These are phyloP conservation scores for pig (Sus scrofa) DNA, from an alignment of 2,113 vertebrate species.

Conservation along the genomic window T2T-Sscrofa CM000817.6:133618501-133619000, in stretches of 20 bases:
- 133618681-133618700: neutral
- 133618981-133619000: slow-evolving; percentile 43
- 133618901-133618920: slow-evolving; percentile 52
- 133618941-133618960: slow-evolving; percentile 56
- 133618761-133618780: neutral
- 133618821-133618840: slow-evolving; percentile 20
- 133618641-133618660: neutral
- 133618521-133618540: neutral
- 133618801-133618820: neutral
- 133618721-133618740: neutral
- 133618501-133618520: slow-evolving; percentile 14
- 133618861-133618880: slow-evolving; percentile 53
- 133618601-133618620: neutral
- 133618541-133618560: neutral
- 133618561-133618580: neutral
- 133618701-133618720: neutral
- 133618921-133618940: slow-evolving; percentile 41
- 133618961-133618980: slow-evolving; percentile 51
- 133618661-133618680: neutral
- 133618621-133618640: neutral
- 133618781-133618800: slow-evolving; percentile 38
- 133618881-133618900: slow-evolving; percentile 53
- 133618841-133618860: neutral
- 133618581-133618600: neutral
- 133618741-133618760: slow-evolving; percentile 13